These are phyloP conservation scores for Lycocorax pyrrhopterus DNA, from an alignment of 2,113 vertebrate species.

Conservation along the genomic window DNA sequence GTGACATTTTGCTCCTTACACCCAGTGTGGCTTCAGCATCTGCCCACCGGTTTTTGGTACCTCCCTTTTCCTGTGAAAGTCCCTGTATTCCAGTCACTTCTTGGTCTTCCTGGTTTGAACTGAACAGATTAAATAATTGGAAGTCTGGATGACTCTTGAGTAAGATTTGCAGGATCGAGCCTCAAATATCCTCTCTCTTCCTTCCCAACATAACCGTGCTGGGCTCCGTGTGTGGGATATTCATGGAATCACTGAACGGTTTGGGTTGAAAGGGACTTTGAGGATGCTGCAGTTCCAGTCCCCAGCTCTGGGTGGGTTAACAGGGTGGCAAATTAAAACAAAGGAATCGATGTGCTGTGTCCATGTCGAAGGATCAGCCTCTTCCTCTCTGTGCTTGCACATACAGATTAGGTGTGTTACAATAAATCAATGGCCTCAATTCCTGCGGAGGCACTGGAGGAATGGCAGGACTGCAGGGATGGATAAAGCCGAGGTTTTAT, in stretches of 20 bases:
- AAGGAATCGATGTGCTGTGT: neutral
- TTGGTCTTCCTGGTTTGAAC: neutral
- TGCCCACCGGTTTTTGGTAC: rapidly evolving
- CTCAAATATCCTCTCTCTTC: neutral
- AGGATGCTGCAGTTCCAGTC: neutral
- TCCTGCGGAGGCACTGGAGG: neutral
- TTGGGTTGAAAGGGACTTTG: neutral
- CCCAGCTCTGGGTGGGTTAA: neutral
- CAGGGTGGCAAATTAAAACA: neutral
- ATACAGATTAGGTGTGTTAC: neutral
- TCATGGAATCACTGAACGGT: neutral
- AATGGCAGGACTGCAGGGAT: neutral
- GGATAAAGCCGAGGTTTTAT: conserved; percentile 29
- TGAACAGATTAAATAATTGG: neutral
- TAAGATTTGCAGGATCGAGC: neutral
- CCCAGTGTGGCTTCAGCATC: neutral
- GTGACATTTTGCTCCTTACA: neutral
- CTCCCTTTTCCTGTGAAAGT: neutral
- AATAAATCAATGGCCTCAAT: neutral
- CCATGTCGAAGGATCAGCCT: neutral
- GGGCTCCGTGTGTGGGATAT: rapidly evolving
- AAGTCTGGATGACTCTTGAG: neutral
- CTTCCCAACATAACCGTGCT: rapidly evolving
- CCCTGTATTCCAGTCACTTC: neutral
- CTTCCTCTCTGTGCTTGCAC: neutral